A percentile compares a stretch with the other conserved stretches of the same genome.
Conservation (phyloP, 2,888 invertebrate species). For the Sussaba pulchella region DNA sequence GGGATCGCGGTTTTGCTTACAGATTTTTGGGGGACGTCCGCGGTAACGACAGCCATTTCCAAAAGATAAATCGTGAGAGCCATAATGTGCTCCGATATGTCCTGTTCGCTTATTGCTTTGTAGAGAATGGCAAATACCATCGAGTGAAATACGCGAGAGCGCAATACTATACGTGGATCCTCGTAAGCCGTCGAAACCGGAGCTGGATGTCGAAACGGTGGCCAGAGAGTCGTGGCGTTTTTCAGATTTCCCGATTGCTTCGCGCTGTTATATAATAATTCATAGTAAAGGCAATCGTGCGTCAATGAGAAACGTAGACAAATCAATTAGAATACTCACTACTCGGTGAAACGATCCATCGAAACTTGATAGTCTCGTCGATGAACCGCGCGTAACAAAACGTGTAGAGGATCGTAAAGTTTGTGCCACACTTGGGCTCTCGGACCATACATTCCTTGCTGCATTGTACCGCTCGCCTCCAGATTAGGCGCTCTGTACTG, state of each 20-base stretch:
- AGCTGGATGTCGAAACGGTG: slow-evolving; percentile 91
- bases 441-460: slow-evolving; percentile 95
- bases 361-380: slow-evolving; percentile 96
- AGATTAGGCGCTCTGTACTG: slow-evolving; percentile 95
- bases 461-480: slow-evolving; percentile 90
- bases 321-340: slow-evolving; percentile 88
- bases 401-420: slow-evolving; percentile 97
- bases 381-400: slow-evolving; percentile 95
- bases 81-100: slow-evolving; percentile 94
- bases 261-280: slow-evolving; percentile 84
- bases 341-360: slow-evolving; percentile 96
- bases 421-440: slow-evolving; percentile 95
- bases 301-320: no score
- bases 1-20: slow-evolving; percentile 74
- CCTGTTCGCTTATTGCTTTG: slow-evolving; percentile 91
- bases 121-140: slow-evolving; percentile 93
- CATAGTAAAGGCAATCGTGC: no score
- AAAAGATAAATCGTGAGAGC: slow-evolving; percentile 94
- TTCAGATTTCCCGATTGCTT: slow-evolving; percentile 87
- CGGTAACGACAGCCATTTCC: slow-evolving; percentile 90
- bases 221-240: slow-evolving; percentile 89
- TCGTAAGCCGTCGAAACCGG: slow-evolving; percentile 88
- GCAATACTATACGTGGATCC: slow-evolving; percentile 88
- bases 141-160: slow-evolving; percentile 89
- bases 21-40: slow-evolving; percentile 83